Evolutionary conservation across 2,888 invertebrate species (phyloP), one percentile per base, ranked within the genome.

Genomic region (Hyppa rectilinea): DNA sequence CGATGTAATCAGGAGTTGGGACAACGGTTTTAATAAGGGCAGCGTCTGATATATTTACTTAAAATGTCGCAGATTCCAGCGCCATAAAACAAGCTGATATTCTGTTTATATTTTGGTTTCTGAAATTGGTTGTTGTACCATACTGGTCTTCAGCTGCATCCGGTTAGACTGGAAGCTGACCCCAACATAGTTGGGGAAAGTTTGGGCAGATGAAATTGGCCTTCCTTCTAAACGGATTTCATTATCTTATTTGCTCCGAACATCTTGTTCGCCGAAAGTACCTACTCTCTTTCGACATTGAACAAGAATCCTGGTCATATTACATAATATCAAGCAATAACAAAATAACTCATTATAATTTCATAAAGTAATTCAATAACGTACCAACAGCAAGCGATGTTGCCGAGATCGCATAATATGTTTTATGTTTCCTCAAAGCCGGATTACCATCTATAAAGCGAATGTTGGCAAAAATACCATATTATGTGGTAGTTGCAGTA

Each of bases 301-400:
- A 58, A 77, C 49, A 31, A n/a, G 12, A 78, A 72, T 59, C 53
- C 29, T 43, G 47, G 45, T 64, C 40, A 40, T 70, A 80, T 78
- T 60, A 63, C 52, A 23, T 34, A 73, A 77, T 62, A 75, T 50
- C 49, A 80, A 78, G 49, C 56, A 52, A 49, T 70, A 67, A 26
- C 53, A 45, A 71, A 71, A 71, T 68, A 68, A 69, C 55, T 65
- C 72, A 72, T 67, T 72, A 71, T 29, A 73, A 68, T 69, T 78
- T 64, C 71, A 55, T 75, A 79, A 75, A 76, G 71, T 66, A 70
- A 72, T 76, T 75, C 59, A 76, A 81, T 75, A 63, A 62, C 58
- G 52, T 43, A 38, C 26, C 53, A 68, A 56, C 47, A 17, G 56
- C 31, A 52, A 64, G 59, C 55, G 52, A 63, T 78, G 58, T 61